phyloP scores from a whole-genome alignment of 2,113 vertebrate genomes.

The Tragelaphus strepsiceros region DNA sequence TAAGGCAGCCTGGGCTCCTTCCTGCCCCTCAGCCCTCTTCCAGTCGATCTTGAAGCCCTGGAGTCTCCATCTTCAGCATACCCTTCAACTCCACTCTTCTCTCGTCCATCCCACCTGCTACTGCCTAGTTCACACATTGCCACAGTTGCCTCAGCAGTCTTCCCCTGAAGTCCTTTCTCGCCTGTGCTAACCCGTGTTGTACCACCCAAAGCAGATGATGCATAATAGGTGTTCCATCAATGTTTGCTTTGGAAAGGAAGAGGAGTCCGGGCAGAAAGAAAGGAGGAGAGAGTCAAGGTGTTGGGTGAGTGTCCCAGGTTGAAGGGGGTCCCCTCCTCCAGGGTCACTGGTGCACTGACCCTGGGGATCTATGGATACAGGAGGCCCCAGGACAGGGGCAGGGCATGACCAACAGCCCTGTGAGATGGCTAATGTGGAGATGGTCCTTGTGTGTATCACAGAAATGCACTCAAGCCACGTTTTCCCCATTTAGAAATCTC shows the following conservation, averaged over 20 bases:
- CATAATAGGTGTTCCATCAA: neutral
- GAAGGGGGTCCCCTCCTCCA: neutral
- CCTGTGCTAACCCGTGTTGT: neutral
- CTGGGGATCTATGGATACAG: neutral
- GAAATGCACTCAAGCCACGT: neutral
- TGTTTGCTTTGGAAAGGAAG: neutral
- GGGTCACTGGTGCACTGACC: neutral
- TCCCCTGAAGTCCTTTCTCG: neutral
- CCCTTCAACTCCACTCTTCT: neutral
- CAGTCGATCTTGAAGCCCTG: neutral
- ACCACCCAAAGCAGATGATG: neutral
- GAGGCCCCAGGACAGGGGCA: neutral
- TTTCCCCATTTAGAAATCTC: neutral
- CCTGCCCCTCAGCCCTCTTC: neutral
- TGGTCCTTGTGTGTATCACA: neutral
- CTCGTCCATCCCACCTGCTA: neutral
- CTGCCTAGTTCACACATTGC: neutral
- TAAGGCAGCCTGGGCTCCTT: neutral
- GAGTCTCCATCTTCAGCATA: neutral
- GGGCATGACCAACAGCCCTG: neutral
- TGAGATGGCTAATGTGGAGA: neutral
- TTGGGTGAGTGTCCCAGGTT: neutral
- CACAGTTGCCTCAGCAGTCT: too few relatives aligned
- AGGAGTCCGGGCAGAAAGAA: neutral
- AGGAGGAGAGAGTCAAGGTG: neutral